phyloP scores from a whole-genome alignment of 1,140 invertebrate species.

The Venturia canescens region DNA sequence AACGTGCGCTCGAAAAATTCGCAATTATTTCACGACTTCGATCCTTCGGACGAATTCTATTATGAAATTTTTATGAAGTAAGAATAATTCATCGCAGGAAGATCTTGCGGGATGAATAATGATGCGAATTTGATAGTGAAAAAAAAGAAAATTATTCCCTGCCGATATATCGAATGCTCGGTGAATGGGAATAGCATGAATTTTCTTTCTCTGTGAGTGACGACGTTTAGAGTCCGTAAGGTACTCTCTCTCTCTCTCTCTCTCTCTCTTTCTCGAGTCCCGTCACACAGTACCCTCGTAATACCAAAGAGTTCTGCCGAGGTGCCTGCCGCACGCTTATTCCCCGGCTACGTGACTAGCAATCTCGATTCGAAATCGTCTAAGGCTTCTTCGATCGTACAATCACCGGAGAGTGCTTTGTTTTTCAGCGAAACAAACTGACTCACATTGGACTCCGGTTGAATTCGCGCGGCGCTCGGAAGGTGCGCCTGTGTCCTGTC shows the following conservation, averaged over 20 bases:
- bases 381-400: constrained; percentile 18
- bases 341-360: constrained; percentile 51
- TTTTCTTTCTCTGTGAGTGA: constrained; percentile 25
- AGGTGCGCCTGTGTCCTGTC: constrained; percentile 10
- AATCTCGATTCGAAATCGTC: constrained; percentile 45
- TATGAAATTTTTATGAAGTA: background rate
- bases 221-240: constrained; percentile 10
- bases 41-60: background rate
- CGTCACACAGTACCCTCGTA: constrained; percentile 4
- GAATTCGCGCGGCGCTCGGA: background rate
- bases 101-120: too few species aligned
- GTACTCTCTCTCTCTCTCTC: background rate
- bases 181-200: background rate
- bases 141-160: too few species aligned
- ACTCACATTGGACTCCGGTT: background rate
- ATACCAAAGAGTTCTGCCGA: constrained; percentile 30
- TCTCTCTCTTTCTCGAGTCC: too few species aligned
- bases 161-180: background rate
- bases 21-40: background rate
- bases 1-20: background rate
- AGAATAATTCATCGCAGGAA: too few species aligned
- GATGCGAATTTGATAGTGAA: background rate
- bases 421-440: constrained; percentile 10
- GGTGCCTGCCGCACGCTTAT: constrained; percentile 54
- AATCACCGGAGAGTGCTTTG: background rate